Evolutionary conservation across 64 coral and sea anemone genomes (phyloP).

Genomic region (Porites australiensis): DNA sequence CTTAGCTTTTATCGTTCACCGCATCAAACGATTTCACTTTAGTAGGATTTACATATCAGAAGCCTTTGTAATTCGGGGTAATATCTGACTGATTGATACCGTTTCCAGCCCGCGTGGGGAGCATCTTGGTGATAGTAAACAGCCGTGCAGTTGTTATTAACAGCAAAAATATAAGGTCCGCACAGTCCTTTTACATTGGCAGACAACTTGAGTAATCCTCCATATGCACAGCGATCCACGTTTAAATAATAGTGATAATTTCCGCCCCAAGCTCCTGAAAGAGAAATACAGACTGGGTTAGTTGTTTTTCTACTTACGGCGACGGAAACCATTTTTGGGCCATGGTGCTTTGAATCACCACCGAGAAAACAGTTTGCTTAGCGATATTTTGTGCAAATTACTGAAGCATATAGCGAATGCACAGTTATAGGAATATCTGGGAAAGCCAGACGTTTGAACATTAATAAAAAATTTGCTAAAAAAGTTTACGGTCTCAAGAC

Average conservation of each 20-base stretch:
- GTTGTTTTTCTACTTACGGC: too few species aligned
- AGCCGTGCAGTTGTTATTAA: constrained; percentile 21
- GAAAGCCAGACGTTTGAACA: too few species aligned
- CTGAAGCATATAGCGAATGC: too few species aligned
- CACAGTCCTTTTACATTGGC: constrained; percentile 6
- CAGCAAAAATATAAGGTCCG: constrained; percentile 41
- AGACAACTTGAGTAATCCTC: constrained; percentile 16
- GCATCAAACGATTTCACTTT: background rate
- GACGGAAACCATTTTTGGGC: too few species aligned
- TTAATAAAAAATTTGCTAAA: too few species aligned
- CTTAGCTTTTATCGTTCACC: too few species aligned
- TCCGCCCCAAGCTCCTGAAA: background rate
- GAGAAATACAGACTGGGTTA: background rate
- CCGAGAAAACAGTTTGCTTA: too few species aligned
- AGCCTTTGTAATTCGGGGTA: background rate
- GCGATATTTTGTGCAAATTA: too few species aligned
- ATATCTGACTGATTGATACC: constrained; percentile 1
- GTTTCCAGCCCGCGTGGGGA: constrained; percentile 6
- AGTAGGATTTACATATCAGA: background rate
- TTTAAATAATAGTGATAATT: constrained; percentile 64
- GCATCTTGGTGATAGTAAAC: constrained; percentile 50
- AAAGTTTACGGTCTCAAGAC: too few species aligned
- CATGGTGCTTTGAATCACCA: too few species aligned
- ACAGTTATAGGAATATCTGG: too few species aligned
- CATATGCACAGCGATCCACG: constrained; percentile 54